phyloP scores from a whole-genome alignment of 2,113 vertebrate genomes.

The Corythoichthys intestinalis region DNA sequence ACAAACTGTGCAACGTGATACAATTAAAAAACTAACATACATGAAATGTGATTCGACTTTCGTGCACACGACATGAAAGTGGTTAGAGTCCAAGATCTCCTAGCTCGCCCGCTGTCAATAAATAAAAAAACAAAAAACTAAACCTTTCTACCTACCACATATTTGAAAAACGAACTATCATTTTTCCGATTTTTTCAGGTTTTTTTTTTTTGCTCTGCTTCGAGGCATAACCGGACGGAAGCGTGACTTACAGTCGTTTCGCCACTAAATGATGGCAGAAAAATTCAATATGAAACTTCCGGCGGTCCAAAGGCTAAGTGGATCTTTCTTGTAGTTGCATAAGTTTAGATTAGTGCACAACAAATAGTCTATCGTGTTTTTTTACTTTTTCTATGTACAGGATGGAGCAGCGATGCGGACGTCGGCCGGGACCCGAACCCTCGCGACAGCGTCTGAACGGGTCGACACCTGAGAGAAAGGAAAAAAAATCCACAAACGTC shows the following conservation, averaged over 20 bases:
- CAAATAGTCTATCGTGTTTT: background rate
- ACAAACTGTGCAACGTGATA: background rate
- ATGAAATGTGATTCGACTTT: background rate
- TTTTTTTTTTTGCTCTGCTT: too few relatives aligned
- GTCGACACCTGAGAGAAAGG: slow-evolving; percentile 28
- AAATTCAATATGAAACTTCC: slow-evolving; percentile 17
- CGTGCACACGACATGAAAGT: background rate
- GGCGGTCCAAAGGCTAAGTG: slow-evolving; percentile 47
- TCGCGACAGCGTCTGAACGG: slow-evolving; percentile 9
- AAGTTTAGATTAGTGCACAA: slow-evolving; percentile 32
- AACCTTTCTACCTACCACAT: too few relatives aligned
- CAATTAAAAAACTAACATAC: background rate
- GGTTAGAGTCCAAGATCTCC: background rate
- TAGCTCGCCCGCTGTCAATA: background rate
- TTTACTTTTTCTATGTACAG: slow-evolving; percentile 32
- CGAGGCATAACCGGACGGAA: too few relatives aligned
- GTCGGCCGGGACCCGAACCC: slow-evolving; percentile 1
- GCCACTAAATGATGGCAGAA: background rate
- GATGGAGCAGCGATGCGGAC: slow-evolving; percentile 34
- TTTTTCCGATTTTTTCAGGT: too few relatives aligned
- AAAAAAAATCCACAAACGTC: background rate
- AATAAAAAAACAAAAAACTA: background rate
- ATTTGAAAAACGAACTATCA: too few relatives aligned
- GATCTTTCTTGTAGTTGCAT: slow-evolving; percentile 53
- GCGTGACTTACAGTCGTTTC: background rate